Base-by-base conservation (phyloP, 2,113 vertebrate species). In the Caloenas nicobarica region DNA sequence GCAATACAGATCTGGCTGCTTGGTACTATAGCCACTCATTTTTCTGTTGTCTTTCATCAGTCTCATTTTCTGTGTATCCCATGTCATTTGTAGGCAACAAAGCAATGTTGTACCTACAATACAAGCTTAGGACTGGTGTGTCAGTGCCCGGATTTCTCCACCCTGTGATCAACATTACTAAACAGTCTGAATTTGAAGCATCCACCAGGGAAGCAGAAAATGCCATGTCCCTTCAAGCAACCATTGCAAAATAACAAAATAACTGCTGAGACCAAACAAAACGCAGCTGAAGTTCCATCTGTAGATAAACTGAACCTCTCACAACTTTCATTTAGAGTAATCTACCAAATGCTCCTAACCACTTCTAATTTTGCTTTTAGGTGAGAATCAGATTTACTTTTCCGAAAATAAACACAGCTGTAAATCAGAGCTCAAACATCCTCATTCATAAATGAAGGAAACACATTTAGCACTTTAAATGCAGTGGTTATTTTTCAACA, bases 261-360 rank as follows among this genome's bases (percentile, higher is more conserved):
- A 57, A 69, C 74, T 86, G 69, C 86, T 84, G 91, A 81, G 61
- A 97, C 94, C 96, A 97, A 93, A 97, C 92, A 89, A 93, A 79
- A 72, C n/a, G 82, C n/a, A 79, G 69, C 48, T 88, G 40, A 77
- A 92, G 81, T 85, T 81, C 82, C 89, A 97, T 66, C 64, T 86
- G n/a, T 57, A 96, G 90, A 96, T 97, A 92, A 74, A 70, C 38
- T 26, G 19, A 95, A 96, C 95, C 90, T 79, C 92, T 97, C 92
- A 86, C 93, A 93, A 68, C 42, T 73, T 72, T 50, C 73, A 90
- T 66, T 96, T 92, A 93, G 54, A 69, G n/a, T 58, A 64, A 89
- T 51, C 61, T 93, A 66, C 64, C 66, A 79, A 71, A 93, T 90
- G 48, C 46, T 93, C 86, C 91, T 80, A 81, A 79, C 79, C 54